These are phyloP conservation scores for Oophaga sylvatica DNA, from an alignment of 2,797 vertebrate genomes.

Conservation along the genomic window DNA sequence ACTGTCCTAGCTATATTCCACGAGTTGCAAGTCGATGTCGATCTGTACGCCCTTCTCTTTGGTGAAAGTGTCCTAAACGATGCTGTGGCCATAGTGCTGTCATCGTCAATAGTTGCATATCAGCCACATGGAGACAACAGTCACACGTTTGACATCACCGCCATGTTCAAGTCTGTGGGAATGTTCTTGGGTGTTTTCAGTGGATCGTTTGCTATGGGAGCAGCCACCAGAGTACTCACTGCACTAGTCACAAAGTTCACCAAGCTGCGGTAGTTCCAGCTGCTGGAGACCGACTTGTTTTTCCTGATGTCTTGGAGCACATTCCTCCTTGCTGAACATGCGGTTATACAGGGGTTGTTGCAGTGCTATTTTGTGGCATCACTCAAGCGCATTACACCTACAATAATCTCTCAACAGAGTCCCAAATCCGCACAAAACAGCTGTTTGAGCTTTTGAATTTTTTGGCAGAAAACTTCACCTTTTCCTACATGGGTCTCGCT, in stretches of 20 bases:
- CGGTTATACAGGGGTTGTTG: constrained; percentile 96
- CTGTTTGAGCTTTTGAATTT: constrained; percentile 97
- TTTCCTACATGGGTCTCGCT: constrained; percentile 97
- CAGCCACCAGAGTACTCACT: constrained; percentile 91
- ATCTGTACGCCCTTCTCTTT: constrained; percentile 94
- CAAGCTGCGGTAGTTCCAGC: constrained; percentile 90
- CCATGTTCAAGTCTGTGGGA: constrained; percentile 93
- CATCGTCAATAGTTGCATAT: constrained; percentile 96
- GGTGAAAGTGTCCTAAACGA: constrained; percentile 98
- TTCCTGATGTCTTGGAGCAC: constrained; percentile 99
- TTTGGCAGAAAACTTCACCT: constrained; percentile 99
- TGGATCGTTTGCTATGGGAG: constrained; percentile 93
- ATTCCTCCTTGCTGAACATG: constrained; percentile 93
- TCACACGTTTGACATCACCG: constrained; percentile 92
- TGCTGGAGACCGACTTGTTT: constrained; percentile 94
- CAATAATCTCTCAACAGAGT: constrained; percentile 95
- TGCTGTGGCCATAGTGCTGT: constrained; percentile 92
- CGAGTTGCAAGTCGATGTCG: constrained; percentile 94
- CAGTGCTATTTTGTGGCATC: constrained; percentile 96
- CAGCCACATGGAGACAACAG: constrained; percentile 92
- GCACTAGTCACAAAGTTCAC: constrained; percentile 99
- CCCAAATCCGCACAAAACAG: constrained; percentile 94
- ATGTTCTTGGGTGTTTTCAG: constrained; percentile 96
- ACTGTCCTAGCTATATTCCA: constrained; percentile 98
- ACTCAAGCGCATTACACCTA: constrained; percentile 97